Evolutionary conservation across 2,888 invertebrate genomes (phyloP), one percentile per base, ranked within the genome.

Genomic region (Andrena praecox): DNA sequence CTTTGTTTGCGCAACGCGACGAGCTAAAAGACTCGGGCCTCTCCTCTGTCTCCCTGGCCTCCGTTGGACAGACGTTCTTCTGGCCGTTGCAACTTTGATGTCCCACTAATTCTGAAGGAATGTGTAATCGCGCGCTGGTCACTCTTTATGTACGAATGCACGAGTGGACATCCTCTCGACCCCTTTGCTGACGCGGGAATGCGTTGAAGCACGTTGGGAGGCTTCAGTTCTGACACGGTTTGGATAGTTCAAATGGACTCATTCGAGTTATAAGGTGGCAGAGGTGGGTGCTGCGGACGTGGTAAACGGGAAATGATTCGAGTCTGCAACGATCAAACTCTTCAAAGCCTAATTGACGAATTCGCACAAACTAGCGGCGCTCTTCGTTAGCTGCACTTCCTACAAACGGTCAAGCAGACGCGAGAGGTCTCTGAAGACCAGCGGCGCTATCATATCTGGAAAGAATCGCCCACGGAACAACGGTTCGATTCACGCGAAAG

Each of bases 51-150:
- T 77, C 81, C 78, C 83, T 76, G 82, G 69, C 63, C 82, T 87
- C 86, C 80, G 67, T 80, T 83, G 82, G 77, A 60, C 62, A 59
- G 64, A 64, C 62, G 71, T 73, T 72, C 75, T 72, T 71, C 78
- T 54, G 66, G 33, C 74, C 66, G 82, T 86, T 86, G 85, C 87
- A 87, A 87, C 80, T 87, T 88, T 88, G 89, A 86, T 89, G 90
- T 84, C 86, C 77, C 82, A 87, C 89, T 92, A 92, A 92, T 92
- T 92, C 91, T 91, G 59, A 92, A 90, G 88, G 91, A 92, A 92
- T 92, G 86, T 88, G 88, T 92, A 93, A 92, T 92, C 90, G 88
- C 84, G 82, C 81, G 64, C 85, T 62, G 73, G 74, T 80, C 82
- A 76, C 75, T 78, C 33, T 83, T 63, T 63, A 59, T 48, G 12